Conservation (phyloP, 1,140 invertebrate genomes). For the Penaeus indicus region DNA sequence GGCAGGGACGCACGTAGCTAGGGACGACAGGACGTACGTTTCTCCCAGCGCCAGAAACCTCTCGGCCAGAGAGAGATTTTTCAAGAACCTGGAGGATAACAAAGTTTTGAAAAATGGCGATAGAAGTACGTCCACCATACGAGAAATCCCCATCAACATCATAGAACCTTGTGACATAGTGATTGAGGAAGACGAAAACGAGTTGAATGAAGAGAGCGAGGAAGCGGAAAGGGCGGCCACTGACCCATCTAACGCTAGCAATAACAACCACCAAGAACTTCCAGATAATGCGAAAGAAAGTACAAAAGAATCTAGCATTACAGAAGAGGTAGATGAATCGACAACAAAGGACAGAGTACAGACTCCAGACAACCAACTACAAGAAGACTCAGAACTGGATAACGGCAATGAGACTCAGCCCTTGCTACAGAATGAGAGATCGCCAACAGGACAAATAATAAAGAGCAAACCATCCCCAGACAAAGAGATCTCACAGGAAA, state of each 20-base stretch:
- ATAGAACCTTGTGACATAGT: no score
- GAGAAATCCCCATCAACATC: background rate
- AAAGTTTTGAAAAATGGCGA: slow-evolving; percentile 17
- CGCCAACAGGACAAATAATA: no score
- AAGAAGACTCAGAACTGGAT: background rate
- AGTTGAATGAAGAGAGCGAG: no score
- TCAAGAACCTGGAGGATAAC: slow-evolving; percentile 6
- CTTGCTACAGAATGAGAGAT: background rate
- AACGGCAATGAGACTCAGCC: slow-evolving; percentile 8
- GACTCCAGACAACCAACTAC: background rate
- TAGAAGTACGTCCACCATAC: background rate
- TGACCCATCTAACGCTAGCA: no score
- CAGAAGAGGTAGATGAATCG: no score
- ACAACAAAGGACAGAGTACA: background rate
- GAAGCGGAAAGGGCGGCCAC: no score
- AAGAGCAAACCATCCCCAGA: no score
- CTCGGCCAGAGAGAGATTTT: slow-evolving; percentile 21
- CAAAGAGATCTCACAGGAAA: no score
- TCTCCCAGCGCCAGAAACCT: background rate
- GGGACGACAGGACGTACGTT: background rate
- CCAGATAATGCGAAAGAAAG: background rate
- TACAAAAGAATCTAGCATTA: background rate
- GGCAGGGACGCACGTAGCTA: background rate
- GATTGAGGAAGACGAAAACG: no score
- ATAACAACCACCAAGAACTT: no score